Evolutionary conservation across 2,888 invertebrate species (phyloP), one percentile per base, ranked within the genome.

Genomic region (Enchytraeus crypticus): DNA sequence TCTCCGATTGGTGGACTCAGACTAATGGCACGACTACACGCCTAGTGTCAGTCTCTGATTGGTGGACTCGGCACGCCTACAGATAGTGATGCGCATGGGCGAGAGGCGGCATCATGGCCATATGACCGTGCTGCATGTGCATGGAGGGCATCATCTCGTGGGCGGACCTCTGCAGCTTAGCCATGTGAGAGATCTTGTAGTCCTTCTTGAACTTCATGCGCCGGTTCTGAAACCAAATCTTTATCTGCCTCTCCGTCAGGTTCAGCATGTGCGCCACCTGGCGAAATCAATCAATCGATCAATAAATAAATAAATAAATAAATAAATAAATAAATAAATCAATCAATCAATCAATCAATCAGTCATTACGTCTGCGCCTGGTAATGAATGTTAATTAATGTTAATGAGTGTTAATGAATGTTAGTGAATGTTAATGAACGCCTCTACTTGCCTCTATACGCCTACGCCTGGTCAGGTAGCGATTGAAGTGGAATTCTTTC

Each of bases 401-500:
- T n/a, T n/a, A n/a, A n/a, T n/a, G n/a, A n/a, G n/a, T n/a, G n/a
- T n/a, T n/a, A n/a, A n/a, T n/a, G n/a, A n/a, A n/a, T n/a, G n/a
- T n/a, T n/a, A n/a, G n/a, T n/a, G n/a, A n/a, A n/a, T n/a, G n/a
- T n/a, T n/a, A n/a, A n/a, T n/a, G n/a, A n/a, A n/a, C n/a, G n/a
- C n/a, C n/a, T n/a, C n/a, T n/a, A n/a, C n/a, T n/a, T n/a, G n/a
- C n/a, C n/a, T n/a, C 53, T 30, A 51, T 51, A 21, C 53, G 53
- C 11, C 53, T 30, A 1, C 53, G 1, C 81, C 95, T 85, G 79
- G 95, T 95, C 84, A 96, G 87, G n/a, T n/a, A n/a, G n/a, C n/a
- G n/a, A n/a, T n/a, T n/a, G n/a, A n/a, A n/a, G n/a, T n/a, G n/a
- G n/a, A n/a, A n/a, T n/a, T n/a, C n/a, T n/a, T n/a, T n/a, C n/a